These are phyloP conservation scores for Cepaea hortensis DNA, from an alignment of 2,888 invertebrate species.

Conservation along the genomic window DNA sequence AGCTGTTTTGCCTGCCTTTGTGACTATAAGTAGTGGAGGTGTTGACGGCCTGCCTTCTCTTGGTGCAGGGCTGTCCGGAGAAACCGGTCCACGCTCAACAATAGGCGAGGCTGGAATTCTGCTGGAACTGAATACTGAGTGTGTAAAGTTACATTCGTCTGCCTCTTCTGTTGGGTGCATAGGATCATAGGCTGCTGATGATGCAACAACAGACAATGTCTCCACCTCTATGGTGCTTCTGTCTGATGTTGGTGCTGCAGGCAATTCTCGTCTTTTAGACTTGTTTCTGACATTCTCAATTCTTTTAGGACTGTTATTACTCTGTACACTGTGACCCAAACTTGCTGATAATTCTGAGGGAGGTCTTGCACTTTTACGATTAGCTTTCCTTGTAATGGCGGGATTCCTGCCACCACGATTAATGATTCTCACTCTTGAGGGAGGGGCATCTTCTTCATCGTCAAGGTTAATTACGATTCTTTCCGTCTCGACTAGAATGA, in stretches of 20 bases:
- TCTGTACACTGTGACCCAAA: not conserved
- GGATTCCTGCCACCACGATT: conserved; percentile 29
- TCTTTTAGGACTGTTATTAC: not conserved
- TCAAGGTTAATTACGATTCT: conserved; percentile 45
- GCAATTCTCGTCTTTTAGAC: conserved; percentile 26
- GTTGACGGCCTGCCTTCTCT: conserved; percentile 40
- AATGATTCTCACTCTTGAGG: conserved; percentile 40
- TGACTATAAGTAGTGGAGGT: conserved; percentile 6
- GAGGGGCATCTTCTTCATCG: conserved; percentile 45
- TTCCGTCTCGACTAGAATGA: conserved; percentile 44
- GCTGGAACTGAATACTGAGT: not conserved
- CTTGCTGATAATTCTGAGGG: too few species aligned
- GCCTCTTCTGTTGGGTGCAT: conserved; percentile 55
- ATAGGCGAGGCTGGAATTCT: not conserved
- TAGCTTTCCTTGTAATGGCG: not conserved
- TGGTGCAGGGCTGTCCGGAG: conserved; percentile 43
- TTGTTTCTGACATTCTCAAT: conserved; percentile 21
- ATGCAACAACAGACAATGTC: conserved; percentile 40
- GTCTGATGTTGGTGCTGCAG: conserved; percentile 40
- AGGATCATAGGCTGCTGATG: conserved; percentile 52
- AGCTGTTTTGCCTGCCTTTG: not conserved
- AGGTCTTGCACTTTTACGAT: too few species aligned
- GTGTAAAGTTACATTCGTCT: conserved; percentile 42
- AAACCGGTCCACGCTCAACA: conserved; percentile 33
- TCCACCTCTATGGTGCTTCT: conserved; percentile 8